A percentile compares a stretch with the other conserved stretches of the same genome.
Evolutionary conservation across 2,113 vertebrate genomes (phyloP).

Genomic region (Larimichthys crocea): DNA sequence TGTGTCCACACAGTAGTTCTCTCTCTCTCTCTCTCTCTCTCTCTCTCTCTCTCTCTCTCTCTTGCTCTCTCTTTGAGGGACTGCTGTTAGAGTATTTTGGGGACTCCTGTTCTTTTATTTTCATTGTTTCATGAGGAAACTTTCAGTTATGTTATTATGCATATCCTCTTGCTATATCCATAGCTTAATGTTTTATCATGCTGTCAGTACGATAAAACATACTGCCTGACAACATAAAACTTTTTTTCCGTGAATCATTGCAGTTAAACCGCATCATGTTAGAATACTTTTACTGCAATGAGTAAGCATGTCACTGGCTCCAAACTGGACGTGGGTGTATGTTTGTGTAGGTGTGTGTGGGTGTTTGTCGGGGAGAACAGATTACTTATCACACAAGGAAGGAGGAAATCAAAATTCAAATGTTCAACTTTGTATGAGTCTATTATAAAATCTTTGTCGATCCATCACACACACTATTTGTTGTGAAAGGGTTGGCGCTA

Average conservation of each 20-base stretch:
- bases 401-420: constrained; percentile 31
- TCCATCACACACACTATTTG: background rate
- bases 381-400: constrained; percentile 38
- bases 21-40: background rate
- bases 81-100: background rate
- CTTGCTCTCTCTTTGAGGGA: too few species aligned
- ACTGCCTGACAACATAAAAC: too few species aligned
- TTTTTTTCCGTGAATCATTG: background rate
- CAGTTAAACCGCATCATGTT: background rate
- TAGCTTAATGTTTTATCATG: background rate
- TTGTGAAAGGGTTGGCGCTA: background rate
- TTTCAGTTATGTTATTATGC: background rate
- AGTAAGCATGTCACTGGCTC: background rate
- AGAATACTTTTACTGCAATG: background rate
- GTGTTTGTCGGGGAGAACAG: background rate
- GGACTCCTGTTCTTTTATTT: background rate
- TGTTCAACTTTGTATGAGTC: background rate
- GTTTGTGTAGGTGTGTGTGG: background rate
- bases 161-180: background rate
- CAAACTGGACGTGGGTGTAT: background rate
- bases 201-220: too few species aligned
- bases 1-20: too few species aligned
- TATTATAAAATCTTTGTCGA: background rate
- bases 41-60: too few species aligned
- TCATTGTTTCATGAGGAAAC: background rate